Conservation (phyloP, 2,888 invertebrate species). For the Folsomia manolachei region DNA sequence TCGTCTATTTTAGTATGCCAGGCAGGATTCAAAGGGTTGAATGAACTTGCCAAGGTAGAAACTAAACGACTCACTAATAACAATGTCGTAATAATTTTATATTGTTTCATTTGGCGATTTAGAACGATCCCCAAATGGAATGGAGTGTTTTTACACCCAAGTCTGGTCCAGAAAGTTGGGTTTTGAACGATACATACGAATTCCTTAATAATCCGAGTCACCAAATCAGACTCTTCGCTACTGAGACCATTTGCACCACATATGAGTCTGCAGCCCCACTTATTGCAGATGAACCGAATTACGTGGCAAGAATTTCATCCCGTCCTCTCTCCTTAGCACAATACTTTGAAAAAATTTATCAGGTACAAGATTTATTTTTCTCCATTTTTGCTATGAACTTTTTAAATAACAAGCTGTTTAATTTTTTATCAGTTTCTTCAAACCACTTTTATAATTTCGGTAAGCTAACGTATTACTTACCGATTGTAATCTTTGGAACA, state of each 20-base stretch:
- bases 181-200: conserved; percentile 25
- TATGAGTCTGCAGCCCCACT: conserved; percentile 24
- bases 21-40: conserved; percentile 26
- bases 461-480: background rate
- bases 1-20: conserved; percentile 20
- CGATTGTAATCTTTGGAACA: too few relatives aligned
- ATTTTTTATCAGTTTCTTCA: background rate
- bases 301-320: background rate
- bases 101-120: background rate
- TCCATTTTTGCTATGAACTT: too few relatives aligned
- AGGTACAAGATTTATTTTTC: too few relatives aligned
- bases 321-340: background rate
- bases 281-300: conserved; percentile 11
- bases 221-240: conserved; percentile 29
- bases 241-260: conserved; percentile 29
- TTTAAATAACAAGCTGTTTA: too few relatives aligned
- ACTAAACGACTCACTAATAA: background rate
- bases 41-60: conserved; percentile 33
- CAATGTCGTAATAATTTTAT: too few relatives aligned
- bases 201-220: conserved; percentile 29
- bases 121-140: conserved; percentile 26
- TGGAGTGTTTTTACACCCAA: conserved; percentile 31
- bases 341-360: conserved; percentile 10
- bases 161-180: conserved; percentile 23
- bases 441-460: conserved; percentile 1